Percentiles rank a stretch among this genome's conserved stretches.
Conservation (phyloP, 2,113 vertebrate species). For the Arizona elegans region DNA sequence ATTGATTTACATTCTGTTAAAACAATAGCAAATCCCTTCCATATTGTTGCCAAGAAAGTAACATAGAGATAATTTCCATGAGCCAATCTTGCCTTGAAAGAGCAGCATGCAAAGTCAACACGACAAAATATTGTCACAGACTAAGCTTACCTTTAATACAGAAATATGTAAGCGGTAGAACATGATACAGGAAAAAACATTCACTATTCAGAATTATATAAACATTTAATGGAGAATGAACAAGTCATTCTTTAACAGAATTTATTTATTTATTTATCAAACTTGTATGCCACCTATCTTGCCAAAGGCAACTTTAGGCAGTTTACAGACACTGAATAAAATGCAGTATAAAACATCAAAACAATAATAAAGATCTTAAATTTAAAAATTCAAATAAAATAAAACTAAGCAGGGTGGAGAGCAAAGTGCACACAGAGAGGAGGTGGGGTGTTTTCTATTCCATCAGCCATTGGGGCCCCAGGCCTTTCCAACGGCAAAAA, state of each 20-base stretch:
- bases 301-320: not conserved
- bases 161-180: slow-evolving; percentile 8
- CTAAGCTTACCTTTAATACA: not conserved
- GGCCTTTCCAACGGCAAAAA: not conserved
- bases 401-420: not conserved
- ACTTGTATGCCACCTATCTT: not conserved
- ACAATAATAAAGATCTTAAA: not conserved
- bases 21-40: not conserved
- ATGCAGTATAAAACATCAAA: not conserved
- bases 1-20: slow-evolving; percentile 6
- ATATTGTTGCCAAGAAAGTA: not conserved
- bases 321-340: not conserved
- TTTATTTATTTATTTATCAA: not conserved
- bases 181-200: not conserved
- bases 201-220: not conserved
- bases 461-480: not conserved
- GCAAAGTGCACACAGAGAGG: not conserved
- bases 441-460: not conserved
- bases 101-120: slow-evolving; percentile 3
- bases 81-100: not conserved
- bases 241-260: not conserved
- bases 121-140: slow-evolving; percentile 19
- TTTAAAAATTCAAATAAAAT: not conserved
- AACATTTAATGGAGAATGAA: slow-evolving; percentile 2
- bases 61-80: not conserved